A percentile compares a stretch with the other conserved stretches of the same genome.
These are phyloP conservation scores for Phocides pigmalion DNA, from an alignment of 1,140 invertebrate genomes.

Conservation along the genomic window DNA sequence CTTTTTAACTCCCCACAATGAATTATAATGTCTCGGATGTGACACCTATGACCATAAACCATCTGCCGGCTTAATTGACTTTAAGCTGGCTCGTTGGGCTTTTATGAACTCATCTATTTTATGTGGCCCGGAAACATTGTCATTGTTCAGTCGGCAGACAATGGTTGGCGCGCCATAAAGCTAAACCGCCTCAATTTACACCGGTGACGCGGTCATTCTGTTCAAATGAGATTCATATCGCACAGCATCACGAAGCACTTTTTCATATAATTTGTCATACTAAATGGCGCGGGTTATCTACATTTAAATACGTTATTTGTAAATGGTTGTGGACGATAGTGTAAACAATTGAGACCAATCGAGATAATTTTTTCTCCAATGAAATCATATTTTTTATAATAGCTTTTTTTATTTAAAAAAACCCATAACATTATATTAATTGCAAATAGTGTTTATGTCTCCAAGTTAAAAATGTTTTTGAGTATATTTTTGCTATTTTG, in stretches of 20 bases:
- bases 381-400: no score
- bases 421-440: no score
- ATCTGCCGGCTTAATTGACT: conserved; percentile 69
- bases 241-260: background rate
- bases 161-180: conserved; percentile 50
- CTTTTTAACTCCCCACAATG: conserved; percentile 42
- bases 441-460: no score
- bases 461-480: no score
- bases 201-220: conserved; percentile 42
- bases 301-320: background rate
- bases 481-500: no score
- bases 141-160: conserved; percentile 53
- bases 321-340: no score
- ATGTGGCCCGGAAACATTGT: conserved; percentile 62
- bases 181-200: conserved; percentile 59
- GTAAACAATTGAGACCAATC: no score
- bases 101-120: conserved; percentile 75
- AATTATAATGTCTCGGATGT: conserved; percentile 57
- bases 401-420: no score
- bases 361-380: no score
- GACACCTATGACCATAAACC: conserved; percentile 53
- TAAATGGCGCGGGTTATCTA: background rate
- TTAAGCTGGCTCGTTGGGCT: conserved; percentile 62
- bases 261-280: conserved; percentile 2
- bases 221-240: conserved; percentile 33